Evolutionary conservation across 2,113 vertebrate species (phyloP).

Genomic region (Catagonus wagneri): DNA sequence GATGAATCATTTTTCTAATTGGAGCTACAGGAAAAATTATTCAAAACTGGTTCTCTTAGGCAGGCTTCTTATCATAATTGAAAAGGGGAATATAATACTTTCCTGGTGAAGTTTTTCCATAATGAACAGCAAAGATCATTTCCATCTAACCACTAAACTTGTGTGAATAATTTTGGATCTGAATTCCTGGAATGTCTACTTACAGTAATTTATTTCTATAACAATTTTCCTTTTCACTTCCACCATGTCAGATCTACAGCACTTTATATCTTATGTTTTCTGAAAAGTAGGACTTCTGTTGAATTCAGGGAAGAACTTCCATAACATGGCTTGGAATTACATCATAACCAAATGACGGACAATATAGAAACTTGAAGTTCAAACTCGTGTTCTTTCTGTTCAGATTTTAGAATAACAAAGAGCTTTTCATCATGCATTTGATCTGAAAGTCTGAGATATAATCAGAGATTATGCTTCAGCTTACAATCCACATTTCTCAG

Average conservation of each 20-base stretch:
- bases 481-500: conserved; percentile 39
- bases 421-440: conserved; percentile 1
- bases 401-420: conserved; percentile 32
- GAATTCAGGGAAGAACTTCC: not conserved
- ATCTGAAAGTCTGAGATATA: conserved; percentile 39
- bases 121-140: not conserved
- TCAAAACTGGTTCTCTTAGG: not conserved
- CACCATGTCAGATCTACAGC: too few relatives aligned
- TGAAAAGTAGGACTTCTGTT: not conserved
- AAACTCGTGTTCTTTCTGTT: not conserved
- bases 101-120: not conserved
- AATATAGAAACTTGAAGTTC: too few relatives aligned
- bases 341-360: too few relatives aligned
- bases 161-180: not conserved
- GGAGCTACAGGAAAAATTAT: not conserved
- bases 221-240: not conserved
- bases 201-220: not conserved
- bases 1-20: conserved; percentile 34
- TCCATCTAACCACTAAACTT: not conserved
- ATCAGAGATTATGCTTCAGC: conserved; percentile 51
- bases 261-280: not conserved
- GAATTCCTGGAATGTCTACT: not conserved
- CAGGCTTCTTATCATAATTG: not conserved
- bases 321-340: fast-evolving
- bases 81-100: not conserved